Percentiles rank a stretch among this genome's conserved stretches.
Conservation (phyloP, 2,888 invertebrate species). For the Marasmarcha lunaedactyla region DNA sequence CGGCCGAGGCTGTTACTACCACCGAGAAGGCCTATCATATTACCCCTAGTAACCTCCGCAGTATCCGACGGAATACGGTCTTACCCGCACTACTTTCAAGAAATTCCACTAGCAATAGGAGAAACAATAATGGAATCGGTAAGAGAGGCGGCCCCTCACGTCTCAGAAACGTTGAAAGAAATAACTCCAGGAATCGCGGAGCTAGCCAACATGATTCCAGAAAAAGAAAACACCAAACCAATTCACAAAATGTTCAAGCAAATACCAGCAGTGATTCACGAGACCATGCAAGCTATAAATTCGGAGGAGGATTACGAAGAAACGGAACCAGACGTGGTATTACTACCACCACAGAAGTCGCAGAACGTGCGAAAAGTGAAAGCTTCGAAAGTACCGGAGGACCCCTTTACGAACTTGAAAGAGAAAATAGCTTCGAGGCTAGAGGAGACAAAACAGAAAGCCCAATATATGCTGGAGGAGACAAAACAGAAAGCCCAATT, state of each 20-base stretch:
- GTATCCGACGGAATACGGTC: slow-evolving; percentile 56
- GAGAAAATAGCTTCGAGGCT: slow-evolving; percentile 36
- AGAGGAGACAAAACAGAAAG: slow-evolving; percentile 47
- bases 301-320: slow-evolving; percentile 28
- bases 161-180: slow-evolving; percentile 53
- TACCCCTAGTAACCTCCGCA: slow-evolving; percentile 51
- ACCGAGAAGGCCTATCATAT: slow-evolving; percentile 43
- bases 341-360: slow-evolving; percentile 12
- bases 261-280: slow-evolving; percentile 51
- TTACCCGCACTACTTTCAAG: slow-evolving; percentile 60
- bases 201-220: slow-evolving; percentile 51
- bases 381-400: slow-evolving; percentile 17
- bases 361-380: not conserved
- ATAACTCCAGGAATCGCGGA: slow-evolving; percentile 60
- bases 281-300: slow-evolving; percentile 49
- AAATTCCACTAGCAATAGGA: slow-evolving; percentile 56
- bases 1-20: slow-evolving; percentile 31
- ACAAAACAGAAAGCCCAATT: slow-evolving; percentile 46
- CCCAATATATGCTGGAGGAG: slow-evolving; percentile 36
- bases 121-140: slow-evolving; percentile 59
- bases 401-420: slow-evolving; percentile 26
- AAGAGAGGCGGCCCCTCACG: slow-evolving; percentile 55
- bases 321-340: slow-evolving; percentile 21
- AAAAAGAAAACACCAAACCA: slow-evolving; percentile 34
- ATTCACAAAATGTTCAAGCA: slow-evolving; percentile 46